A percentile compares a stretch with the other conserved stretches of the same genome.
Conservation (phyloP, 2,113 vertebrate genomes). For the Ceyx cyanopectus region DNA sequence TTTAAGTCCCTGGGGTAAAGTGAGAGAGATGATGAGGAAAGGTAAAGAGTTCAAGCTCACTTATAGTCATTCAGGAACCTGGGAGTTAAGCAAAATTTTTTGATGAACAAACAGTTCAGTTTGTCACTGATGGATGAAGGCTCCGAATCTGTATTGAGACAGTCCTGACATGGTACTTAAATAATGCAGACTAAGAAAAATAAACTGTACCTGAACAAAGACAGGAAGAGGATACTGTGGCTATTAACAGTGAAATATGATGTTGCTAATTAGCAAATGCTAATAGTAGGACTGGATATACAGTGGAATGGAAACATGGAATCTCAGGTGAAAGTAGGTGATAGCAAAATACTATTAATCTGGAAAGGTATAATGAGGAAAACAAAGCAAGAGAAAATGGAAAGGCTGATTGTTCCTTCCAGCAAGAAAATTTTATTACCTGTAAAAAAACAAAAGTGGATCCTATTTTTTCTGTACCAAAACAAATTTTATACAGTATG, state of each 20-base stretch:
- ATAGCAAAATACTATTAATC: slow-evolving; percentile 69
- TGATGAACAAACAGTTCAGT: slow-evolving; percentile 50
- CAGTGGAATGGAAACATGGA: slow-evolving; percentile 8
- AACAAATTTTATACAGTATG: background rate
- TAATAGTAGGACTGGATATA: slow-evolving; percentile 61
- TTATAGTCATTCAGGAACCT: slow-evolving; percentile 18
- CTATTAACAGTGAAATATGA: slow-evolving; percentile 64
- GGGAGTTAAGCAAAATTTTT: slow-evolving; percentile 48
- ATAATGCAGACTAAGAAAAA: slow-evolving; percentile 45
- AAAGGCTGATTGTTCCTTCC: slow-evolving; percentile 65
- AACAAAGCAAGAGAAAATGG: slow-evolving; percentile 58
- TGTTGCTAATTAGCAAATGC: slow-evolving; percentile 63
- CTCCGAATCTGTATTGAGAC: slow-evolving; percentile 42
- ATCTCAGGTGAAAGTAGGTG: slow-evolving; percentile 65
- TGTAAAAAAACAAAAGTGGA: slow-evolving; percentile 52
- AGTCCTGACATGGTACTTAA: slow-evolving; percentile 31
- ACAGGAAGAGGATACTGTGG: slow-evolving; percentile 21
- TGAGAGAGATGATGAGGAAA: slow-evolving; percentile 14
- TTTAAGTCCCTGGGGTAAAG: background rate
- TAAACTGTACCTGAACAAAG: slow-evolving; percentile 41
- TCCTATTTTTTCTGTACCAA: slow-evolving; percentile 14
- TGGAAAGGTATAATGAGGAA: slow-evolving; percentile 62
- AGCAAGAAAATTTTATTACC: slow-evolving; percentile 66
- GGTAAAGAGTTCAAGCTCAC: slow-evolving; percentile 60
- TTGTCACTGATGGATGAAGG: slow-evolving; percentile 65